These are phyloP conservation scores for Decapterus maruadsi DNA, from an alignment of 2,797 vertebrate species.

Conservation along the genomic window DNA sequence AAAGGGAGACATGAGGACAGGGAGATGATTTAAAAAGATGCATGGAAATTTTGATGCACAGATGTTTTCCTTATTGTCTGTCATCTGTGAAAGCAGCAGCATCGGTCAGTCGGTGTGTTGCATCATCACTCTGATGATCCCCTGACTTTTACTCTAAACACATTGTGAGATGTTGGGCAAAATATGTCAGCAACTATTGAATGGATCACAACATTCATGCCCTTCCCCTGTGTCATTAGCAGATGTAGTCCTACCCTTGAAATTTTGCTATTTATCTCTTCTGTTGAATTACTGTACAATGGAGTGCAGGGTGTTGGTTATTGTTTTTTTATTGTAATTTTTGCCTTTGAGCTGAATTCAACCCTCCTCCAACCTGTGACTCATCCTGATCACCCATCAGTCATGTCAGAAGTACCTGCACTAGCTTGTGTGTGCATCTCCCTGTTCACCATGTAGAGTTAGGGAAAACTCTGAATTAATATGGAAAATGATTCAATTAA, in stretches of 20 bases:
- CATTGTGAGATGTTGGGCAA: too few species aligned
- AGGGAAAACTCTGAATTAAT: slow-evolving; percentile 1
- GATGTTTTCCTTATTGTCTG: too few species aligned
- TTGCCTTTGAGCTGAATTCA: slow-evolving; percentile 37
- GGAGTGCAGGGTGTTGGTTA: slow-evolving; percentile 1
- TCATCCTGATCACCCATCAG: slow-evolving; percentile 1
- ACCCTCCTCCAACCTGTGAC: slow-evolving; percentile 22
- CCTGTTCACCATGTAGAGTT: slow-evolving; percentile 1
- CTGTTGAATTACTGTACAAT: background rate
- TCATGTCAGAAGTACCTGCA: slow-evolving; percentile 39
- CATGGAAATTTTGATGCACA: too few species aligned
- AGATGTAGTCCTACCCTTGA: background rate
- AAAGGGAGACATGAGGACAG: background rate
- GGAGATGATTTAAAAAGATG: background rate
- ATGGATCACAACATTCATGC: background rate
- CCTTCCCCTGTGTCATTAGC: background rate
- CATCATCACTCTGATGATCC: background rate
- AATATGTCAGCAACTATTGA: background rate
- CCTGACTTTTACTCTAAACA: too few species aligned
- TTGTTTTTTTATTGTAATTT: background rate
- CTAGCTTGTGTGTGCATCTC: slow-evolving; percentile 46
- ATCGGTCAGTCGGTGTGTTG: background rate
- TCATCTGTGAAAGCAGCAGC: background rate
- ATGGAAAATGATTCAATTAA: background rate
- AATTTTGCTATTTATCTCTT: background rate